A percentile compares a stretch with the other conserved stretches of the same genome.
Conservation (phyloP, 2,113 vertebrate species). For the Isurus oxyrinchus region DNA sequence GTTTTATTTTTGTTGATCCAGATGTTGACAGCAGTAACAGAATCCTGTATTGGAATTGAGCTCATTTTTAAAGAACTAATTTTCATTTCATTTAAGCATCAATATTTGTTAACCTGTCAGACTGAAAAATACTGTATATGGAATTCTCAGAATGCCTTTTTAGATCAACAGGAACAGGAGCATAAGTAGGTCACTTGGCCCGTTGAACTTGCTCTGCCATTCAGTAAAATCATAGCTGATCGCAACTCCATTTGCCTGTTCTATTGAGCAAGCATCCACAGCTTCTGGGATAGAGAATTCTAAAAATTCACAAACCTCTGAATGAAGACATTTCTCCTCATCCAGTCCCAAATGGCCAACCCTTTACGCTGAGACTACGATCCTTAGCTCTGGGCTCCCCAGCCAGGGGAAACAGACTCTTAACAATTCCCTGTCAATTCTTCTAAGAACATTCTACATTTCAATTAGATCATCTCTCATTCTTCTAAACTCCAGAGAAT, state of each 20-base stretch:
- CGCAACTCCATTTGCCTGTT: background rate
- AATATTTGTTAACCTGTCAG: constrained; percentile 9
- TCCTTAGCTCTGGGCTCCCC: background rate
- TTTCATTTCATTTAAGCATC: constrained; percentile 32
- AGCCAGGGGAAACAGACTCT: background rate
- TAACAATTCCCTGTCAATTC: background rate
- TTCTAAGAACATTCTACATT: background rate
- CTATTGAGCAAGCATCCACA: background rate
- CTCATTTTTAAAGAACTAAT: constrained; percentile 28
- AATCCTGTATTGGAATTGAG: background rate
- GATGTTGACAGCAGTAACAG: constrained; percentile 30
- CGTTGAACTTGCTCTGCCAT: background rate
- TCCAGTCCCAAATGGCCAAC: background rate
- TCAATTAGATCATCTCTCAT: background rate
- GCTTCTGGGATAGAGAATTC: background rate
- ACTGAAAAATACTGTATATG: background rate
- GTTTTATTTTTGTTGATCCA: background rate
- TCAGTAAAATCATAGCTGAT: background rate
- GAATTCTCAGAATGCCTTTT: background rate
- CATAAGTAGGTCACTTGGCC: background rate
- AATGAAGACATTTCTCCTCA: background rate
- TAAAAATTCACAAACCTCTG: background rate
- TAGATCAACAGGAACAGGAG: background rate
- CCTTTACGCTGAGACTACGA: background rate
- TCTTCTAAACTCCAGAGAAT: background rate